These are phyloP conservation scores for Anas capensis DNA, from an alignment of 2,797 vertebrate genomes.

Conservation along the genomic window DNA sequence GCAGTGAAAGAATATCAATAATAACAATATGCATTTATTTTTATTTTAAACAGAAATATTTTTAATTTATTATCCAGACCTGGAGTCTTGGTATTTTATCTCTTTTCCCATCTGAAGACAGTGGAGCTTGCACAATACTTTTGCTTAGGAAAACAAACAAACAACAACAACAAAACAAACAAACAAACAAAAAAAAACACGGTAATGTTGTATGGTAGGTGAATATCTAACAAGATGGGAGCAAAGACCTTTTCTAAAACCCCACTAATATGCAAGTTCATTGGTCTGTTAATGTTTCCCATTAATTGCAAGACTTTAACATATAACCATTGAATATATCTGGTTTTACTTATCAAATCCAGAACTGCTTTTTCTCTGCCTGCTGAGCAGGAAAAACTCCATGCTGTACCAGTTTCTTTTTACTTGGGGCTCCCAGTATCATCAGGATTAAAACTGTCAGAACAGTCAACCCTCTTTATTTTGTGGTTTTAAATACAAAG, in stretches of 20 bases:
- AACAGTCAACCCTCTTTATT: slow-evolving; percentile 53
- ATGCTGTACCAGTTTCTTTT: slow-evolving; percentile 73
- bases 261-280: slow-evolving; percentile 59
- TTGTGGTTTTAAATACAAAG: slow-evolving; percentile 70
- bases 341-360: slow-evolving; percentile 84
- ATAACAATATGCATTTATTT: not conserved
- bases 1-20: not conserved
- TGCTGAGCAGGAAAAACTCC: slow-evolving; percentile 67
- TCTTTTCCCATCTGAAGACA: not conserved
- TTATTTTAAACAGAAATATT: too few relatives aligned
- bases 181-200: not conserved
- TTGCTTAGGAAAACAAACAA: not conserved
- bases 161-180: not conserved
- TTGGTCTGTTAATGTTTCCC: slow-evolving; percentile 70
- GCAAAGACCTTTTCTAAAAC: slow-evolving; percentile 38
- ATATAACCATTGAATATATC: slow-evolving; percentile 73
- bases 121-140: not conserved
- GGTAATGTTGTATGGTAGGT: not conserved
- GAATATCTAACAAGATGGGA: slow-evolving; percentile 36
- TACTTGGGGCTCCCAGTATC: slow-evolving; percentile 57
- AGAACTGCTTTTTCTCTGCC: slow-evolving; percentile 80
- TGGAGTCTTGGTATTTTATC: not conserved
- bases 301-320: slow-evolving; percentile 79
- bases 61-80: not conserved
- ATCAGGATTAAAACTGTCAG: slow-evolving; percentile 70